Base-by-base conservation (phyloP, 2,797 vertebrate species). In the Todus mexicanus region DNA sequence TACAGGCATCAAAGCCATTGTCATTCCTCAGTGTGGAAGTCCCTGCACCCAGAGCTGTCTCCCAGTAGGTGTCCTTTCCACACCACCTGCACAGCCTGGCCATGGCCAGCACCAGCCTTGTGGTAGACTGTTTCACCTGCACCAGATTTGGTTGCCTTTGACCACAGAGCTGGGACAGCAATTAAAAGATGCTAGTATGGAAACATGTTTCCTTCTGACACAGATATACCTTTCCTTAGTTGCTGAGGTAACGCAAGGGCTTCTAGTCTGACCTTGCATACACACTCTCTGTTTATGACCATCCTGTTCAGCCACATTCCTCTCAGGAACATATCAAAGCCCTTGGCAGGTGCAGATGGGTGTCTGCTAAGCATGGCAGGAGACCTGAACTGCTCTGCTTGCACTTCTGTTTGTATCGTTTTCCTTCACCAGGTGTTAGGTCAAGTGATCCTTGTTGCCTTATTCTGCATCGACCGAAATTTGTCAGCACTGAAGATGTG, bases 271-370 rank as follows among this genome's bases (percentile, higher is more conserved):
- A 71, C 35, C 19, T 2, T 3, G 15, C 7, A 6, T 31, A 75
- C n/a, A 66, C 72, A 9, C 40, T 1, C 2, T 0, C 16, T 45
- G 15, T 73, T 88, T 93, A 71, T 79, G 86, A 88, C 77, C 37
- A 23, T 90, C 90, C 80, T 73, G 81, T 63, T 86, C 33, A 79
- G 48, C 45, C 37, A 53, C 89, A 89, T 95, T 96, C 88, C 51
- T 73, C 51, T 51, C 6, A 5, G 37, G n/a, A 88, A 31, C 21
- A 26, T 11, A 63, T 10, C 6, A 5, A 76, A 87, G 47, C 35
- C 74, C 72, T 56, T 73, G 68, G 19, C 27, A 79, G 38, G 10
- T 82, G 26, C 26, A 42, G 53, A 56, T 76, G 38, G 14, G 3
- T 79, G 35, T 77, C 72, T 89, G 33, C 48, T 77, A 37, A 84